Evolutionary conservation across 2,797 vertebrate species (phyloP).

Genomic region (Heterohyrax brucei): DNA sequence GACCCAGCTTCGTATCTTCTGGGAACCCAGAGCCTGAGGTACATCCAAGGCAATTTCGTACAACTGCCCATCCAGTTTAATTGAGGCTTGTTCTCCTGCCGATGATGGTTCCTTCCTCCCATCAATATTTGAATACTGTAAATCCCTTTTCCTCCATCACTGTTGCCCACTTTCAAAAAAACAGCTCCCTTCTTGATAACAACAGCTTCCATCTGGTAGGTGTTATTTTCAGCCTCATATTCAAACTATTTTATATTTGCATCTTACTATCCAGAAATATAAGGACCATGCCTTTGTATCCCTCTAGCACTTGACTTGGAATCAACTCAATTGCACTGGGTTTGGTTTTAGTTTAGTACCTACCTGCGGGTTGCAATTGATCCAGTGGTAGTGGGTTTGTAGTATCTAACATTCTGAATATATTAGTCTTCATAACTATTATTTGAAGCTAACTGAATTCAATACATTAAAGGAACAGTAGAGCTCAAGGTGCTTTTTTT

Average conservation of each 20-base stretch:
- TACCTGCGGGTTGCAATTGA: too few species aligned
- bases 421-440: background rate
- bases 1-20: background rate
- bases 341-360: too few species aligned
- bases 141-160: background rate
- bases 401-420: background rate
- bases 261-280: background rate
- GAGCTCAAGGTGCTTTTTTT: background rate
- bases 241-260: background rate
- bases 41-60: background rate
- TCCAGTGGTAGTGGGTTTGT: too few species aligned
- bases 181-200: background rate
- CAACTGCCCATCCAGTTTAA: background rate
- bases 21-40: background rate
- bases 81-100: background rate
- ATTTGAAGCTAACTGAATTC: constrained; percentile 1
- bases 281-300: background rate
- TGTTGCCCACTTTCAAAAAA: background rate
- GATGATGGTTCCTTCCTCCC: background rate
- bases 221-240: background rate
- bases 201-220: background rate
- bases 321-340: too few species aligned
- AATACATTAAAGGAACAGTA: background rate
- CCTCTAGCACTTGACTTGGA: background rate
- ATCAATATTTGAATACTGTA: constrained; percentile 10